Conservation (phyloP, 2,113 vertebrate genomes). For the Antechinus flavipes region DNA sequence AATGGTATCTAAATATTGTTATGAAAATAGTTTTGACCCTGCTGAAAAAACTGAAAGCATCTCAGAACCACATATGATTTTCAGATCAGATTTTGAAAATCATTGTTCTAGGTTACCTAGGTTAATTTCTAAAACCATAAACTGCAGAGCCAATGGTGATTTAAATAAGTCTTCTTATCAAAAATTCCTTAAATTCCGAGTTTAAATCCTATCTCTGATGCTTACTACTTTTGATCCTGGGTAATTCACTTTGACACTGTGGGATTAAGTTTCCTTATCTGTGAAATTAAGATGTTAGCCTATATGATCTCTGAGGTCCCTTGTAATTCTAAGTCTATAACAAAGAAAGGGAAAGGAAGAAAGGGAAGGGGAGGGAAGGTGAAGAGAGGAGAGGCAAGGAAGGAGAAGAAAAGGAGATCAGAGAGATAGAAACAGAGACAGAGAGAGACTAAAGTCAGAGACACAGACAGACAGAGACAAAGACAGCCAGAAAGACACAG, state of each 20-base stretch:
- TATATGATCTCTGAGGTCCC: background rate
- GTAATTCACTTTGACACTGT: background rate
- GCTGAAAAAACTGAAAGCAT: background rate
- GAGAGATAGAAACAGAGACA: too few relatives aligned
- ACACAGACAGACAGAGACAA: too few relatives aligned
- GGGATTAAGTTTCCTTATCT: background rate
- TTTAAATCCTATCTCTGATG: background rate
- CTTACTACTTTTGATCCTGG: background rate
- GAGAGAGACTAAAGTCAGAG: too few relatives aligned
- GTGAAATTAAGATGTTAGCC: background rate
- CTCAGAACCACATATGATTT: background rate
- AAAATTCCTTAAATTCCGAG: background rate
- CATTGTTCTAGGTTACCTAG: background rate
- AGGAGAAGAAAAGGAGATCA: too few relatives aligned
- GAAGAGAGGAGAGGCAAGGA: too few relatives aligned
- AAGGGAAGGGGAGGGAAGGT: too few relatives aligned
- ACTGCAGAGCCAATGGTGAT: background rate
- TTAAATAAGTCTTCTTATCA: background rate
- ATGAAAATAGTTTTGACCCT: background rate
- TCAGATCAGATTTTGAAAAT: background rate
- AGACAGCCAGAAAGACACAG: background rate
- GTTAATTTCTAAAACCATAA: background rate
- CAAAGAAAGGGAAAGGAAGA: too few relatives aligned
- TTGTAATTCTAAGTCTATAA: background rate
- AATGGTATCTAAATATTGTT: background rate